Base-by-base conservation (phyloP, 2,888 invertebrate genomes). In the Chymomyza amoena region DNA sequence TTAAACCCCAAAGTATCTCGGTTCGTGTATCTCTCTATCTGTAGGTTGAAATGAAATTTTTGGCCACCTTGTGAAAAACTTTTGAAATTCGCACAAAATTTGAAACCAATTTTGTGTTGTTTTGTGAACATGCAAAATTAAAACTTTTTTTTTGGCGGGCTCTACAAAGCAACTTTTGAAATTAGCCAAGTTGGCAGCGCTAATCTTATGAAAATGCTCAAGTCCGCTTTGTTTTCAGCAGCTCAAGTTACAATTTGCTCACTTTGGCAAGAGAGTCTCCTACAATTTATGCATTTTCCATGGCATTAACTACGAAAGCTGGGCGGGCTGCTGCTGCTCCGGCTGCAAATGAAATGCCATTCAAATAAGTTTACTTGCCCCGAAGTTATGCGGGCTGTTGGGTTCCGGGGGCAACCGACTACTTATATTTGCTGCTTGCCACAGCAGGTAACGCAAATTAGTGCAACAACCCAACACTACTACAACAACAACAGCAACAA, bases 241-340 rank as follows among this genome's bases (percentile, higher is more conserved):
- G 6, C 54, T 54, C 3, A 18, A 15, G 18, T 18, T 18, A 54
- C 18, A 54, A 54, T 77, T 81, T 73, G 64, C 71, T 72, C 73
- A 75, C 73, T 68, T 75, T 81, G 15, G 72, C 69, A n/a, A n/a
- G n/a, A 75, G 74, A 81, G 74, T 45, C 71, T 77, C 72, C 82
- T 76, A 75, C 80, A 83, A 82, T 83, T 84, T 84, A 83, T 83
- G 82, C 82, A 83, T 84, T 82, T 83, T 83, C 85, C 82, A 80
- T 83, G 75, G 83, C 75, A 85, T 84, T 83, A 82, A 76, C 85
- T 84, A 68, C 82, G 80, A 83, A 82, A 80, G 72, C 83, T 77
- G 66, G 75, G 73, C 6, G 13, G 39, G n/a, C n/a, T n/a, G n/a
- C n/a, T n/a, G n/a, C n/a, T n/a, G n/a, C n/a, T n/a, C n/a, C 39